Conservation (phyloP, 2,888 invertebrate genomes). For the Brachyopa scutellaris region DNA sequence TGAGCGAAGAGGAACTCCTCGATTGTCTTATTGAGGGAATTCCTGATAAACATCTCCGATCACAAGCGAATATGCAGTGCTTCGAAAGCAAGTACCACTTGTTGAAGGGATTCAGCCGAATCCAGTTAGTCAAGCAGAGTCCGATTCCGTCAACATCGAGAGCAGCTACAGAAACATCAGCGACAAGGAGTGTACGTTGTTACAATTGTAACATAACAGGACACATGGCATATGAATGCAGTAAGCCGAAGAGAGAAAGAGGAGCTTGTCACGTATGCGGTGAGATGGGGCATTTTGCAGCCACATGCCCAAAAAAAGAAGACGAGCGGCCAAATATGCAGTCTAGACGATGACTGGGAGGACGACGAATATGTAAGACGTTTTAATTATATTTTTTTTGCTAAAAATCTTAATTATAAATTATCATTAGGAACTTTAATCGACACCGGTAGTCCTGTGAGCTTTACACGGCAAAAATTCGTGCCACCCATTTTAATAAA, state of each 20-base stretch:
- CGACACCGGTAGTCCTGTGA: no score
- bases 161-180: background rate
- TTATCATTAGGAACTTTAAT: no score
- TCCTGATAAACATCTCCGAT: no score
- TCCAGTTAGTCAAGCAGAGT: background rate
- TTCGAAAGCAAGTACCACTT: background rate
- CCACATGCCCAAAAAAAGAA: background rate
- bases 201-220: constrained; percentile 28
- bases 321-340: background rate
- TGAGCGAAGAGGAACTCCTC: no score
- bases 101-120: constrained; percentile 10
- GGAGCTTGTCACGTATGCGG: constrained; percentile 30
- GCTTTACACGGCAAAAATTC: no score
- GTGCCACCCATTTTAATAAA: no score
- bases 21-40: no score
- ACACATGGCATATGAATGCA: constrained; percentile 28
- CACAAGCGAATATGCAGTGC: no score
- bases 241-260: constrained; percentile 31
- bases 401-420: no score
- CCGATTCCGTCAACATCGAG: background rate
- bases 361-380: constrained; percentile 16
- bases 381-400: background rate
- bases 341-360: background rate
- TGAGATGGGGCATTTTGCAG: constrained; percentile 21
- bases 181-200: background rate